Conservation (phyloP, 2,113 vertebrate genomes). For the Leiothrix lutea region DNA sequence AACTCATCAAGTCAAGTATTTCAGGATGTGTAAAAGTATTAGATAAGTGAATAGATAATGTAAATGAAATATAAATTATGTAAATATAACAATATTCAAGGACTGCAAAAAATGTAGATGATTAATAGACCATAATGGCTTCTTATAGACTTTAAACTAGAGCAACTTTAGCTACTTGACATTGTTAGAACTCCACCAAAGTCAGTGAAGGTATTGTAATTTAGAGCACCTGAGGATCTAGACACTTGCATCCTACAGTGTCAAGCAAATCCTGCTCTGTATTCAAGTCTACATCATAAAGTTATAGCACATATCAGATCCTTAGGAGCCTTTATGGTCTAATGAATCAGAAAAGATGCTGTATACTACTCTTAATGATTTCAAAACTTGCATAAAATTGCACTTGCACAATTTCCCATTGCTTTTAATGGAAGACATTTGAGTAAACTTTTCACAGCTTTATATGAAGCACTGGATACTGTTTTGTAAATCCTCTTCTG, state of each 20-base stretch:
- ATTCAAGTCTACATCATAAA: neutral
- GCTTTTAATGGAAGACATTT: constrained; percentile 66
- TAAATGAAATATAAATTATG: constrained; percentile 52
- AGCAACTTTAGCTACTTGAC: neutral
- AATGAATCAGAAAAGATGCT: constrained; percentile 54
- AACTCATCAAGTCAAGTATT: constrained; percentile 44
- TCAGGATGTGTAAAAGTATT: constrained; percentile 38
- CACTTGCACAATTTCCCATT: constrained; percentile 55
- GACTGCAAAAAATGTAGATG: constrained; percentile 53
- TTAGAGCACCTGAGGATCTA: constrained; percentile 1
- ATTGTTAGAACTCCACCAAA: neutral
- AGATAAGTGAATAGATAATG: constrained; percentile 33
- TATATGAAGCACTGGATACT: neutral
- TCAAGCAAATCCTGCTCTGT: neutral
- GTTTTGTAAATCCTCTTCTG: neutral
- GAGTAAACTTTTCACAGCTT: constrained; percentile 1
- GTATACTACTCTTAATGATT: constrained; percentile 25
- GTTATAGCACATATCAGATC: neutral
- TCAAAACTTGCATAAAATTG: constrained; percentile 10
- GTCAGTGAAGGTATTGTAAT: neutral
- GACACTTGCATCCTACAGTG: neutral
- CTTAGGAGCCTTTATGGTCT: constrained; percentile 59
- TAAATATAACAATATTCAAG: constrained; percentile 56
- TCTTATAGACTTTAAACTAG: constrained; percentile 3
- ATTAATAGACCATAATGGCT: constrained; percentile 66